Evolutionary conservation across 2,888 invertebrate species (phyloP), one percentile per base, ranked within the genome.

Genomic region (Leptinotarsa juncta): DNA sequence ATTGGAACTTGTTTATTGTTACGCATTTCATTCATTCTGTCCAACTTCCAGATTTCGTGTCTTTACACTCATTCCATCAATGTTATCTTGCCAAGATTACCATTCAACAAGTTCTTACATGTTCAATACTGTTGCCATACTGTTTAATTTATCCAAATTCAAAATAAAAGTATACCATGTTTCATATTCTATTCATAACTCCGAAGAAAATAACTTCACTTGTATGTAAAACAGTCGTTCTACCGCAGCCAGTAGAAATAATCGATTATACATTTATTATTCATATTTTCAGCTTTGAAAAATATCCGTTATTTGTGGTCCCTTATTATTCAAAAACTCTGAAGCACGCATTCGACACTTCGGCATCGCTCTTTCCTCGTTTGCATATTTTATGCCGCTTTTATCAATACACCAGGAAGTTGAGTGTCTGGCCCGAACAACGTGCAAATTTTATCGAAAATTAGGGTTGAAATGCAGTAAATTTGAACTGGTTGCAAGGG

Each of bases 261-360:
- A 74, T 77, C 62, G 77, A 77, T 77, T 74, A 70, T 74, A 70
- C 70, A 71, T 74, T 74, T 71, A 77, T 76, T 76, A 73, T 73
- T 76, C 73, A 73, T 76, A 70, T 72, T 75, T 77, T 72, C 72
- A 68, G 73, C 75, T 73, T 71, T 72, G 71, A 70, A 74, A 74
- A 65, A 75, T 75, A 75, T 72, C 74, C 70, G 65, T 74, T 77
- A 74, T 77, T 74, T 72, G 73, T 65, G 65, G 70, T 71, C 73
- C 65, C 32, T 71, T 69, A 75, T 75, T 77, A 77, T 75, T 71
- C 72, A 66, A 70, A 75, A 75, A 72, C 57, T 65, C 67, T 23
- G 65, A 51, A 57, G 72, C 73, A 72, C 73, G 75, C 73, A 67
- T 74, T 75, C 73, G 67, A 73, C 73, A 75, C 75, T 72, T 75